Conservation (phyloP, 2,797 vertebrate species). For the Agapornis canus region DNA sequence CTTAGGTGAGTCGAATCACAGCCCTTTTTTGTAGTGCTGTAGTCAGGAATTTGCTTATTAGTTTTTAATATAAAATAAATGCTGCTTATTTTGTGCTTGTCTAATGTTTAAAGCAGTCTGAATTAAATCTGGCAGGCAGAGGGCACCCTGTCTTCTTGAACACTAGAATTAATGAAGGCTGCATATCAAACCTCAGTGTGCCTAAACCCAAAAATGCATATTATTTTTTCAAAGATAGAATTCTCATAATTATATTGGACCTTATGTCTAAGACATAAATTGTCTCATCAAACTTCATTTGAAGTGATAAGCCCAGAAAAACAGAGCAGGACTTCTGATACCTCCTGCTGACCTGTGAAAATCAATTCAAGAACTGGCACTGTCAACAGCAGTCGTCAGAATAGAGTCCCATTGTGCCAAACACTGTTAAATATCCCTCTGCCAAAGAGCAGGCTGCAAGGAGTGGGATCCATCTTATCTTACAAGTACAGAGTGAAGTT, state of each 20-base stretch:
- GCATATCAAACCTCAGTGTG: background rate
- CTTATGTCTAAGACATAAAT: background rate
- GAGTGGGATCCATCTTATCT: background rate
- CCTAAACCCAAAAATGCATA: background rate
- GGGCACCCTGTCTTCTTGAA: slow-evolving; percentile 26
- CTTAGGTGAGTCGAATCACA: background rate
- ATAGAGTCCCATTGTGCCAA: background rate
- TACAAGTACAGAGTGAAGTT: background rate
- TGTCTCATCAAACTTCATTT: background rate
- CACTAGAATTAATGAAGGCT: background rate
- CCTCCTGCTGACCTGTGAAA: background rate
- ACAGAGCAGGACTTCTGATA: background rate
- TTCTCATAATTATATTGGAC: background rate
- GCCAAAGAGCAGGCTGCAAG: background rate
- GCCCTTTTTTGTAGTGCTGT: background rate
- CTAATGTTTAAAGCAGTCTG: background rate
- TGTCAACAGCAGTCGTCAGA: background rate
- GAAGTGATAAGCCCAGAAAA: background rate
- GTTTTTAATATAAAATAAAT: background rate
- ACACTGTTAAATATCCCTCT: background rate
- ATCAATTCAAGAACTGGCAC: background rate
- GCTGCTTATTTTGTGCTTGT: background rate
- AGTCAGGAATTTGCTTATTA: background rate
- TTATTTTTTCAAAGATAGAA: background rate
- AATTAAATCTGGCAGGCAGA: slow-evolving; percentile 29